Conservation (phyloP, 2,888 invertebrate species). For the Tipula vernalis region DNA sequence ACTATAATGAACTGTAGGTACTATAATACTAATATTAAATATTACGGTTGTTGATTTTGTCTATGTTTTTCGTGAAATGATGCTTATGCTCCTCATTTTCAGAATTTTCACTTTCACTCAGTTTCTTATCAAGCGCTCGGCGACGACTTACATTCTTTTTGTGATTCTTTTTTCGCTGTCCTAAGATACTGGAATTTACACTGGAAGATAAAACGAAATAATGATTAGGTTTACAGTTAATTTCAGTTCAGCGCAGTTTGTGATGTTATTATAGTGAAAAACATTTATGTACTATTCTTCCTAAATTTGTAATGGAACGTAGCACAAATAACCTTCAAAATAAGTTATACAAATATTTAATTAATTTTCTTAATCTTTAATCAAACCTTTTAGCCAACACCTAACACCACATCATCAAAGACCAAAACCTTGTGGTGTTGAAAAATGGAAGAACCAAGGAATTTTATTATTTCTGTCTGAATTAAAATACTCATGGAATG, state of each 20-base stretch:
- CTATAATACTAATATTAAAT: not conserved
- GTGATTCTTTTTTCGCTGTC: slow-evolving; percentile 71
- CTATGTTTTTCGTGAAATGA: not conserved
- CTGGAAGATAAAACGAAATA: slow-evolving; percentile 30
- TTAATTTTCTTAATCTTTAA: no score
- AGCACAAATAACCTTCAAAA: no score
- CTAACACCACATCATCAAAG: not conserved
- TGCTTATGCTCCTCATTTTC: not conserved
- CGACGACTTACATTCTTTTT: slow-evolving; percentile 60
- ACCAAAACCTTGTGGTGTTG: no score
- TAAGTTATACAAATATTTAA: no score
- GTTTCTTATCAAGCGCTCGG: slow-evolving; percentile 49
- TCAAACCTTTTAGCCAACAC: not conserved
- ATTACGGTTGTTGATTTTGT: not conserved
- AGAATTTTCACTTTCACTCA: slow-evolving; percentile 31
- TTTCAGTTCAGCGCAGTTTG: not conserved
- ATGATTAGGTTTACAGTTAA: not conserved
- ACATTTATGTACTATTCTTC: not conserved
- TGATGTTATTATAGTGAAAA: not conserved
- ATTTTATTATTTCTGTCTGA: no score
- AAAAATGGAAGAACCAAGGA: no score
- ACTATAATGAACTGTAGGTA: not conserved
- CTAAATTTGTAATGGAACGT: no score
- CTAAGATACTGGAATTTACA: slow-evolving; percentile 69
- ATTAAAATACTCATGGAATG: no score